phyloP scores from a whole-genome alignment of 2,888 invertebrate genomes.

The Chelonus formosanus region DNA sequence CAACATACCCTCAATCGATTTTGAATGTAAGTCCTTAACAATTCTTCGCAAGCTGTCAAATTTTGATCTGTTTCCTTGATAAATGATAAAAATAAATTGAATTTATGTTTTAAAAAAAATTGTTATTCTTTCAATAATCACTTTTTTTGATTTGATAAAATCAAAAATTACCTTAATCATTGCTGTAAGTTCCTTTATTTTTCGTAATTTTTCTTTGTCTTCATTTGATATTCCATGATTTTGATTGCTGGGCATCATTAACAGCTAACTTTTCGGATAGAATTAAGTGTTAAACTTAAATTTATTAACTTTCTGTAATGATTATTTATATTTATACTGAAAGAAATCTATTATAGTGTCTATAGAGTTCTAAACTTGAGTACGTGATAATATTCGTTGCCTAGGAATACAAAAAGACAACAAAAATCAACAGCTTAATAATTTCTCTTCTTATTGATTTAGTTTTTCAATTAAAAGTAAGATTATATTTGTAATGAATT shows the following conservation, averaged over 20 bases:
- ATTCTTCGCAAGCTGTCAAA: constrained; percentile 54
- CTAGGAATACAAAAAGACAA: too few relatives aligned
- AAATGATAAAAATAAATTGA: not conserved
- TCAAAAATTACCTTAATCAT: constrained; percentile 46
- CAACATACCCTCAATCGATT: constrained; percentile 51
- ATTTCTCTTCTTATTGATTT: too few relatives aligned
- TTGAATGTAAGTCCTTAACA: constrained; percentile 49
- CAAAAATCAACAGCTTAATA: too few relatives aligned
- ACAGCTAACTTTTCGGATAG: not conserved
- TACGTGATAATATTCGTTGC: too few relatives aligned
- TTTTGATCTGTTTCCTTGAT: constrained; percentile 50
- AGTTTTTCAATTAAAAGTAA: too few relatives aligned
- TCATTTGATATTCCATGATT: constrained; percentile 23
- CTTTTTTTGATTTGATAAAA: constrained; percentile 22
- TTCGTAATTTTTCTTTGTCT: constrained; percentile 44
- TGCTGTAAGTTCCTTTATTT: constrained; percentile 48
- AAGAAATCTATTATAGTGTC: too few relatives aligned
- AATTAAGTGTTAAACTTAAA: too few relatives aligned
- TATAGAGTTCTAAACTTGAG: too few relatives aligned
- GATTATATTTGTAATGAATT: too few relatives aligned
- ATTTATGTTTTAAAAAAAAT: too few relatives aligned
- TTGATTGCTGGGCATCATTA: constrained; percentile 35
- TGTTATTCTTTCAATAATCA: not conserved
- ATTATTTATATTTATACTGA: too few relatives aligned
- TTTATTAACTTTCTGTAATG: too few relatives aligned